phyloP scores from a whole-genome alignment of 1,140 invertebrate genomes.

The Dreissena polymorpha region DNA sequence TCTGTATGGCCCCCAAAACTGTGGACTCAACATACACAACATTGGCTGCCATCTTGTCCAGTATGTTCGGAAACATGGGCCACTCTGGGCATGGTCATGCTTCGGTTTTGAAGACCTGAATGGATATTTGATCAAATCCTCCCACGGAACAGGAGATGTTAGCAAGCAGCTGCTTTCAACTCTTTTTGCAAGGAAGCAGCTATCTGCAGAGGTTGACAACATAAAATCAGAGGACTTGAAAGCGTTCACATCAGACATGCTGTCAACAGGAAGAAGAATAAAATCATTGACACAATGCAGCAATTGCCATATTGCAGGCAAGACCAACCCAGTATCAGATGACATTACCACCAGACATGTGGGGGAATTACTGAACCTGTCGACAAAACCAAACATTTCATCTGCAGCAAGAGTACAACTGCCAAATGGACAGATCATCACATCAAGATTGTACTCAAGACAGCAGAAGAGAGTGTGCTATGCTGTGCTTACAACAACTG shows the following conservation, averaged over 20 bases:
- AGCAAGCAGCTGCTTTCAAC: neutral
- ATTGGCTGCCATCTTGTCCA: neutral
- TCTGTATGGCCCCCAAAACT: slow-evolving; percentile 7
- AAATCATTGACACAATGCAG: neutral
- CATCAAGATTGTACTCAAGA: neutral
- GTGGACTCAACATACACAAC: slow-evolving; percentile 5
- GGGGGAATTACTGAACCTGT: neutral
- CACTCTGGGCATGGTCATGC: slow-evolving; percentile 24
- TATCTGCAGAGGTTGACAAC: neutral
- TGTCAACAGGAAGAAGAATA: neutral
- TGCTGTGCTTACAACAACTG: neutral
- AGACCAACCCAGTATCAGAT: neutral
- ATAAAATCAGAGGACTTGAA: neutral
- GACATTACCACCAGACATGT: neutral
- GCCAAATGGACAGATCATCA: neutral
- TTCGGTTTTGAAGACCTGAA: slow-evolving; percentile 43
- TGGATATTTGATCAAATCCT: neutral
- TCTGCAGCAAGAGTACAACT: neutral
- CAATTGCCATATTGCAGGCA: slow-evolving; percentile 5
- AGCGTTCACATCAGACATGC: slow-evolving; percentile 10
- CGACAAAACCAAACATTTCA: neutral
- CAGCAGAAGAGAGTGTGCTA: slow-evolving; percentile 1
- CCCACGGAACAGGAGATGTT: slow-evolving; percentile 34
- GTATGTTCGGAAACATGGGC: neutral
- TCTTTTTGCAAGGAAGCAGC: neutral